Evolutionary conservation across 2,888 invertebrate species (phyloP).

Genomic region (Drosophila acutilabella): DNA sequence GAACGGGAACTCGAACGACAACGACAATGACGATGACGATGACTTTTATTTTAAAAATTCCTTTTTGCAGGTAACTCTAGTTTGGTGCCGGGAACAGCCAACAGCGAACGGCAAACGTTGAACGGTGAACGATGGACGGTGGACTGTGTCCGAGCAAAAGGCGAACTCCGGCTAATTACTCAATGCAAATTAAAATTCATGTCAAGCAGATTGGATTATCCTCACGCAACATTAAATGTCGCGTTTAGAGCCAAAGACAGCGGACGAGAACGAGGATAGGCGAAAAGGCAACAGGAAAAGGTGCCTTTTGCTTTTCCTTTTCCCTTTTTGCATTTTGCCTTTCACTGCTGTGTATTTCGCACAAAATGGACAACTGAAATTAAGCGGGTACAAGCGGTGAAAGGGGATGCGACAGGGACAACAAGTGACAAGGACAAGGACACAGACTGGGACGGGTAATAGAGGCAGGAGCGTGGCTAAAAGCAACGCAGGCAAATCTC

Average conservation of each 20-base stretch:
- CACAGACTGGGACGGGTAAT: slow-evolving; percentile 2
- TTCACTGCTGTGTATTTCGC: slow-evolving; percentile 28
- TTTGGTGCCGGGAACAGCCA: not conserved
- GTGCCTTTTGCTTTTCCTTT: slow-evolving; percentile 49
- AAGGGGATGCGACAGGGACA: slow-evolving; percentile 18
- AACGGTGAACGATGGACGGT: slow-evolving; percentile 1
- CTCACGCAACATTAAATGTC: slow-evolving; percentile 81
- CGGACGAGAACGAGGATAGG: not conserved
- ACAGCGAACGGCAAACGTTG: not conserved
- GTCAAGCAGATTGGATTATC: slow-evolving; percentile 82
- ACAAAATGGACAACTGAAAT: slow-evolving; percentile 62
- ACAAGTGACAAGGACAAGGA: slow-evolving; percentile 19
- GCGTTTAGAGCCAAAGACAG: slow-evolving; percentile 63
- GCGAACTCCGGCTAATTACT: slow-evolving; percentile 79
- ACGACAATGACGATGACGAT: slow-evolving; percentile 42
- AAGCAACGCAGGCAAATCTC: slow-evolving; percentile 68
- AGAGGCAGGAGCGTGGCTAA: slow-evolving; percentile 24
- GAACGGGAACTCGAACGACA: slow-evolving; percentile 33
- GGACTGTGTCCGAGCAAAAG: slow-evolving; percentile 60
- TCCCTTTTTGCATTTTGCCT: slow-evolving; percentile 12
- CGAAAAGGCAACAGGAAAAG: slow-evolving; percentile 52
- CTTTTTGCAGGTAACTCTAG: slow-evolving; percentile 19
- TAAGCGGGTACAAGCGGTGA: slow-evolving; percentile 41
- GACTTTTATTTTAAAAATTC: slow-evolving; percentile 36
- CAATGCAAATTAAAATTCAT: slow-evolving; percentile 83